phyloP scores from a whole-genome alignment of 2,797 vertebrate genomes.

The Acanthurus lineatus region DNA sequence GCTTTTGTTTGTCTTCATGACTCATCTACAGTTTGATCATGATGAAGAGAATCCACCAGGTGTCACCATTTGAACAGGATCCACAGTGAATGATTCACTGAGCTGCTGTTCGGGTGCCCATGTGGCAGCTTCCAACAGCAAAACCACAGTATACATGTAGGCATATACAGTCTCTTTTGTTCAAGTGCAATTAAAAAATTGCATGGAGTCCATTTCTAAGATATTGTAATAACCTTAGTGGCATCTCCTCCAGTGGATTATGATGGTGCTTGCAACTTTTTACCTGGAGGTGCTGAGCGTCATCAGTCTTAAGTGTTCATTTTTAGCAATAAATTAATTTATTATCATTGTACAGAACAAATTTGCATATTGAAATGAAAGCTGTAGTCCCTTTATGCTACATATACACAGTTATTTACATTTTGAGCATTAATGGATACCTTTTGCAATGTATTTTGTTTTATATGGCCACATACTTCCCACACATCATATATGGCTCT shows the following conservation, averaged over 20 bases:
- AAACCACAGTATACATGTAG: neutral
- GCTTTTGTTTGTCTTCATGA: neutral
- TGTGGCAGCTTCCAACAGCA: neutral
- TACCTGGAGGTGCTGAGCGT: neutral
- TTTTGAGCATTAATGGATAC: no score
- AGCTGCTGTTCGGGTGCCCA: neutral
- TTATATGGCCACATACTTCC: no score
- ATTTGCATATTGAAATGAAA: no score
- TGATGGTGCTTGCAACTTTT: neutral
- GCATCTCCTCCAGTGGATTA: neutral
- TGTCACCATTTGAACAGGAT: constrained; percentile 49
- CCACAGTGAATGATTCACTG: no score
- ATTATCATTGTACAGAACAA: no score
- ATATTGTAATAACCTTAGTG: neutral
- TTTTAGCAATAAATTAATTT: no score
- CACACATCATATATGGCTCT: no score
- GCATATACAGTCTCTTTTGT: neutral
- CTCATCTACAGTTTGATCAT: no score
- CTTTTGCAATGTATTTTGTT: no score
- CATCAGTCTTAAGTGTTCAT: neutral
- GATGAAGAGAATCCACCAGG: constrained; percentile 50
- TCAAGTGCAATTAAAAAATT: neutral
- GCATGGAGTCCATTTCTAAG: neutral
- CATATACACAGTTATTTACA: no score
- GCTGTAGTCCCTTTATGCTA: no score